These are phyloP conservation scores for Diplodus sargus DNA, from an alignment of 2,797 vertebrate species.

Conservation along the genomic window DNA sequence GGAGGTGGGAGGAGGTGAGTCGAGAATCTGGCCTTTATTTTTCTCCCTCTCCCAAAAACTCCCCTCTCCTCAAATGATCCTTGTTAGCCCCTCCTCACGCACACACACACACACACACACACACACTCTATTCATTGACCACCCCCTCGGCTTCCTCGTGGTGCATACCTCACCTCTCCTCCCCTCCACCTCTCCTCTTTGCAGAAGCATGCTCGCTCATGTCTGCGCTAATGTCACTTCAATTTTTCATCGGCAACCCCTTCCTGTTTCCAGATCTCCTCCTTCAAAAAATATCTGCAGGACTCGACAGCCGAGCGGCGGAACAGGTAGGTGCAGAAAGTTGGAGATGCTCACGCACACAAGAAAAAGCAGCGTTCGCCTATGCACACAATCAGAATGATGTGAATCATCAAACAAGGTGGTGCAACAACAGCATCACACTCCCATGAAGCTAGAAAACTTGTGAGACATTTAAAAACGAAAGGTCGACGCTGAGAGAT, in stretches of 20 bases:
- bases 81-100: slow-evolving; percentile 64
- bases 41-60: slow-evolving; percentile 57
- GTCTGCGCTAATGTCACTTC: slow-evolving; percentile 80
- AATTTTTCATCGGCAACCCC: slow-evolving; percentile 78
- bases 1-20: slow-evolving; percentile 49
- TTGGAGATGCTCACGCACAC: not conserved
- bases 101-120: slow-evolving; percentile 33
- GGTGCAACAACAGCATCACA: too few species aligned
- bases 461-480: too few species aligned
- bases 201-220: slow-evolving; percentile 72
- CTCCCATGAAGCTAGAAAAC: too few species aligned
- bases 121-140: slow-evolving; percentile 70
- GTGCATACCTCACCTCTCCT: slow-evolving; percentile 74
- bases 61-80: slow-evolving; percentile 75
- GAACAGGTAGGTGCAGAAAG: slow-evolving; percentile 14
- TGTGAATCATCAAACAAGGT: not conserved
- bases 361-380: not conserved
- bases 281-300: slow-evolving; percentile 57
- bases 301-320: slow-evolving; percentile 7
- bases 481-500: too few species aligned
- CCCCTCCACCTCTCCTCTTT: slow-evolving; percentile 54
- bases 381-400: not conserved
- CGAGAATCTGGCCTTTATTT: slow-evolving; percentile 47
- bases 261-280: slow-evolving; percentile 52
- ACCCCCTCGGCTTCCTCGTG: slow-evolving; percentile 53